Percentiles rank a stretch among this genome's conserved stretches.
These are phyloP conservation scores for Nephrotoma guestfalica DNA, from an alignment of 2,888 invertebrate species.

Conservation along the genomic window DNA sequence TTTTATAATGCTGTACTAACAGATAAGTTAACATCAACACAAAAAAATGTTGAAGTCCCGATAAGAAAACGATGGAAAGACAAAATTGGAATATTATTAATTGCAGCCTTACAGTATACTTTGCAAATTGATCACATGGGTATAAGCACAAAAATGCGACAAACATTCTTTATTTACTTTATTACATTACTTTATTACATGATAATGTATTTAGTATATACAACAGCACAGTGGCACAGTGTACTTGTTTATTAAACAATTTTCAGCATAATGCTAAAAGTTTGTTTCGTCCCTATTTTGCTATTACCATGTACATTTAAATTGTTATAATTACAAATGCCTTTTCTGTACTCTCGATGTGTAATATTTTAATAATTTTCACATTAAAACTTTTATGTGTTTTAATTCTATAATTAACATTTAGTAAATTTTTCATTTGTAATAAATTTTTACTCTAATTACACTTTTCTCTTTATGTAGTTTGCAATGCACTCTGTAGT, in stretches of 20 bases:
- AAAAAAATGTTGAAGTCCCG: background rate
- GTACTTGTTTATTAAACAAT: background rate
- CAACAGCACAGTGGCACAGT: background rate
- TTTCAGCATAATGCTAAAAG: background rate
- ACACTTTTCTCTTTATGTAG: background rate
- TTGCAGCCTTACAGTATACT: background rate
- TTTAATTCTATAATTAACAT: background rate
- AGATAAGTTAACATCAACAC: background rate
- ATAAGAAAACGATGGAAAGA: background rate
- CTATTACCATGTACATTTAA: background rate
- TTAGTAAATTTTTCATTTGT: background rate
- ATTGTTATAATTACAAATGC: background rate
- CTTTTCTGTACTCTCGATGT: background rate
- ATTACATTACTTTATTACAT: background rate
- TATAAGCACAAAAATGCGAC: background rate
- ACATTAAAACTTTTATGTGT: background rate
- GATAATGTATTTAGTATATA: background rate
- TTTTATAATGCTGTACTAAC: background rate
- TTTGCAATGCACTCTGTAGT: background rate
- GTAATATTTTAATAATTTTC: background rate
- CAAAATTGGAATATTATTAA: background rate
- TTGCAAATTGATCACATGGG: background rate
- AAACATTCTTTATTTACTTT: background rate
- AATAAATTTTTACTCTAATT: background rate
- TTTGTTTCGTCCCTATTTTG: background rate